Conservation (phyloP, 2,113 vertebrate genomes). For the Leuciscus idus region DNA sequence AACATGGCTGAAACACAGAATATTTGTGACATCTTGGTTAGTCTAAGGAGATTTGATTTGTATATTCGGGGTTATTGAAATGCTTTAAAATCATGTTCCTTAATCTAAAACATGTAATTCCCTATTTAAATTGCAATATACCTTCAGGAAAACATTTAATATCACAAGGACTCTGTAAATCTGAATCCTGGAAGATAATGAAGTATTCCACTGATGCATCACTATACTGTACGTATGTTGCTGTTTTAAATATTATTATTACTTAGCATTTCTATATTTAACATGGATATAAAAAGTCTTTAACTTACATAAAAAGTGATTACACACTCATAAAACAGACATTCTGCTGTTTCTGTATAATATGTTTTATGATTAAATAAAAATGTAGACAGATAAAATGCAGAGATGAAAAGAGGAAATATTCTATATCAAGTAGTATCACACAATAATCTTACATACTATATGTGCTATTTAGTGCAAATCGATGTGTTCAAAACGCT, state of each 20-base stretch:
- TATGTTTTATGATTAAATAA: neutral
- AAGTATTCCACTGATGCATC: neutral
- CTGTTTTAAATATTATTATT: neutral
- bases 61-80: conserved; percentile 68
- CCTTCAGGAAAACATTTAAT: neutral
- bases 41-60: conserved; percentile 69
- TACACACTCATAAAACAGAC: neutral
- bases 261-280: neutral
- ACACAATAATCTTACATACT: neutral
- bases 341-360: neutral
- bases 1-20: conserved; percentile 76
- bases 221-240: neutral
- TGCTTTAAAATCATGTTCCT: conserved; percentile 67
- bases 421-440: neutral
- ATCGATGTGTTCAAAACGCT: neutral
- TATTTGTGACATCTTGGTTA: conserved; percentile 67
- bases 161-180: neutral
- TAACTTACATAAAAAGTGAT: neutral
- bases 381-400: neutral
- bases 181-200: neutral
- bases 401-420: neutral
- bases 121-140: conserved; percentile 47
- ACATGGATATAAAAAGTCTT: neutral
- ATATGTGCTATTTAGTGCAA: neutral
- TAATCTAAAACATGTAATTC: conserved; percentile 66